Percentiles rank a stretch among this genome's conserved stretches.
These are phyloP conservation scores for Volucella inflata DNA, from an alignment of 2,888 invertebrate genomes.

Conservation along the genomic window DNA sequence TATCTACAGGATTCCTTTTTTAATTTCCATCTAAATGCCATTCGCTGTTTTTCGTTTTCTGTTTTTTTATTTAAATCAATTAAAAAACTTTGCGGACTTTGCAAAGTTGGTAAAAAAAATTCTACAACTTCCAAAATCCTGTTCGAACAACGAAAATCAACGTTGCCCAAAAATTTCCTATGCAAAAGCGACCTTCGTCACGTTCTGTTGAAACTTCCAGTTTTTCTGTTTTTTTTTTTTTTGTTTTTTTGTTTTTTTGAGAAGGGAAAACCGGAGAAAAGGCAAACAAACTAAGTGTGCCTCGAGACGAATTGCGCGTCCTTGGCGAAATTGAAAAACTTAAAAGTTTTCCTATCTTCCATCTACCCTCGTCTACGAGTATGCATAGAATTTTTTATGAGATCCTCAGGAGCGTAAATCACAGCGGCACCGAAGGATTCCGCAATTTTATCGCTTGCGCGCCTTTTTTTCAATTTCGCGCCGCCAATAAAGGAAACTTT, in stretches of 20 bases:
- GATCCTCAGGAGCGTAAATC: constrained; percentile 65
- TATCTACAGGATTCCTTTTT: background rate
- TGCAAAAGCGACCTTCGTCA: constrained; percentile 69
- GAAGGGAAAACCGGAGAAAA: constrained; percentile 33
- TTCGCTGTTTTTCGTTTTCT: constrained; percentile 2
- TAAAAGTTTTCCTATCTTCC: constrained; percentile 71
- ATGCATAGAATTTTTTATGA: constrained; percentile 71
- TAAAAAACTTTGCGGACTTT: constrained; percentile 46
- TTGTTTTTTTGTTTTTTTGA: no score
- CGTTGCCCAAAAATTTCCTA: constrained; percentile 22
- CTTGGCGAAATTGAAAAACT: constrained; percentile 70
- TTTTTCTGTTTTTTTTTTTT: background rate
- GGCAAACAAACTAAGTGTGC: constrained; percentile 35
- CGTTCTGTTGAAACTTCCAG: constrained; percentile 38
- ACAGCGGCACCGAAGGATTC: constrained; percentile 66
- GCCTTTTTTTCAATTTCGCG: constrained; percentile 59
- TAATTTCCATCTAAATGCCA: constrained; percentile 16
- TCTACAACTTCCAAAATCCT: constrained; percentile 28
- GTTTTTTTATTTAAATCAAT: constrained; percentile 57
- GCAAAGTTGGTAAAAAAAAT: background rate
- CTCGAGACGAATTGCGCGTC: constrained; percentile 56
- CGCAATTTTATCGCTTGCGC: constrained; percentile 37
- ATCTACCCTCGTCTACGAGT: constrained; percentile 66
- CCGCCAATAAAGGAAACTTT: constrained; percentile 73
- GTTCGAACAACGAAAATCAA: constrained; percentile 24